Conservation (phyloP, 35 echinoderm and acorn worm species). For the Lytechinus variegatus region DNA sequence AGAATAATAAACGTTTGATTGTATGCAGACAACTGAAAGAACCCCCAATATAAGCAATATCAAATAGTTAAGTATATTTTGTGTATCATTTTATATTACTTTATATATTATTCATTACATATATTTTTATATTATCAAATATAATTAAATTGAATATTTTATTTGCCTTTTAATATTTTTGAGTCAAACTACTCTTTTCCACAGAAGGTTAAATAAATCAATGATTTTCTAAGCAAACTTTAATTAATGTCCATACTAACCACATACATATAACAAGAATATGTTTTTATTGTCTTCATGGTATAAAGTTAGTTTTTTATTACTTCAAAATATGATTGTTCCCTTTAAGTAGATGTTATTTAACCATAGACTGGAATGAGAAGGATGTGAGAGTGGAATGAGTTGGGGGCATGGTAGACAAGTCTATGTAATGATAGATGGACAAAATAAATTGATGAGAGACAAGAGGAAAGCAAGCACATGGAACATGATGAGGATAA, state of each 20-base stretch:
- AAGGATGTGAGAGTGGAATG: neutral
- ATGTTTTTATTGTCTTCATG: no score
- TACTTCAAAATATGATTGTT: no score
- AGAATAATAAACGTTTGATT: no score
- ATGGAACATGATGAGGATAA: no score
- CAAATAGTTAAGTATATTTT: neutral
- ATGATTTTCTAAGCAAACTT: no score
- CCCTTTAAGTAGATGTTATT: neutral
- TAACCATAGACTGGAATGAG: neutral
- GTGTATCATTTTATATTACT: neutral
- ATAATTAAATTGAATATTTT: neutral
- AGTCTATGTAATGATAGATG: neutral
- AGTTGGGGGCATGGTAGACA: neutral
- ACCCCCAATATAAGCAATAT: no score
- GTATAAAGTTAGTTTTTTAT: no score
- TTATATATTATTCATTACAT: neutral
- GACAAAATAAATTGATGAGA: neutral
- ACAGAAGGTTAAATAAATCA: no score
- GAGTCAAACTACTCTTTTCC: no score
- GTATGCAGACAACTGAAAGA: no score
- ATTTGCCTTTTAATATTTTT: neutral
- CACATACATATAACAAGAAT: no score
- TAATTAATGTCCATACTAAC: no score
- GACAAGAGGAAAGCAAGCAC: neutral
- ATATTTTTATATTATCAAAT: neutral